Conservation (phyloP, 2,797 vertebrate genomes). For the Megaceryle alcyon region DNA sequence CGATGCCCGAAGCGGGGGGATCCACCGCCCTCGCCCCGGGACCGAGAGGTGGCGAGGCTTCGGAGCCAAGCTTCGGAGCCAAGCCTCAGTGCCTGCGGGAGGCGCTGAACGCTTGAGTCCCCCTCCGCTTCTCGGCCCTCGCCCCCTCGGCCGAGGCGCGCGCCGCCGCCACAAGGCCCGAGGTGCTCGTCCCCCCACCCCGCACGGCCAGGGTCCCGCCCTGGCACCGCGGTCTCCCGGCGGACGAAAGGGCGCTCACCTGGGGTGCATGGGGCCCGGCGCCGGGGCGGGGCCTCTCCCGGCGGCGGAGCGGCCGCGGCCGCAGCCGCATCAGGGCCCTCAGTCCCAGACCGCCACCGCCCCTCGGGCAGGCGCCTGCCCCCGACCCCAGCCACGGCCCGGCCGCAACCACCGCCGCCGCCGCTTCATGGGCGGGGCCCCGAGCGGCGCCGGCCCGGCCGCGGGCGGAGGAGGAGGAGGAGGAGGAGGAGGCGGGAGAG, state of each 20-base stretch:
- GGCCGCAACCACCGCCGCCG: not conserved
- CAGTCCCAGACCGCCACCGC: not conserved
- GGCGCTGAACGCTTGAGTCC: not conserved
- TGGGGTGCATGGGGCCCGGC: conserved; percentile 63
- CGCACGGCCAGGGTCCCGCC: too few relatives aligned
- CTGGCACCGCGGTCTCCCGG: not conserved
- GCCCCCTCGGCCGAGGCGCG: too few relatives aligned
- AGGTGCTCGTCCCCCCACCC: not conserved
- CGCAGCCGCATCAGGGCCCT: not conserved
- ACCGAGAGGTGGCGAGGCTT: not conserved
- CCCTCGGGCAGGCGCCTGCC: not conserved
- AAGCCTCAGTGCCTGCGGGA: not conserved
- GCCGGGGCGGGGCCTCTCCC: not conserved
- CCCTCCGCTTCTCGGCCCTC: not conserved
- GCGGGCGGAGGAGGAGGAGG: not conserved
- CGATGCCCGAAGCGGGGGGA: not conserved
- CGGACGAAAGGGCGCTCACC: conserved; percentile 58
- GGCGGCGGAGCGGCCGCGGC: not conserved
- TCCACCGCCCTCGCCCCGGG: too few relatives aligned
- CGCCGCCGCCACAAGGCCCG: not conserved
- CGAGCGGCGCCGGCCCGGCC: not conserved
- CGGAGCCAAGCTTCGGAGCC: not conserved
- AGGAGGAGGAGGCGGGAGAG: not conserved
- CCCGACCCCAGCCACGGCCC: not conserved
- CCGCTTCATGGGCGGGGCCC: conserved; percentile 12